These are phyloP conservation scores for Ichneumoninae sp. DNA, from an alignment of 2,888 invertebrate species.

Conservation along the genomic window DNA sequence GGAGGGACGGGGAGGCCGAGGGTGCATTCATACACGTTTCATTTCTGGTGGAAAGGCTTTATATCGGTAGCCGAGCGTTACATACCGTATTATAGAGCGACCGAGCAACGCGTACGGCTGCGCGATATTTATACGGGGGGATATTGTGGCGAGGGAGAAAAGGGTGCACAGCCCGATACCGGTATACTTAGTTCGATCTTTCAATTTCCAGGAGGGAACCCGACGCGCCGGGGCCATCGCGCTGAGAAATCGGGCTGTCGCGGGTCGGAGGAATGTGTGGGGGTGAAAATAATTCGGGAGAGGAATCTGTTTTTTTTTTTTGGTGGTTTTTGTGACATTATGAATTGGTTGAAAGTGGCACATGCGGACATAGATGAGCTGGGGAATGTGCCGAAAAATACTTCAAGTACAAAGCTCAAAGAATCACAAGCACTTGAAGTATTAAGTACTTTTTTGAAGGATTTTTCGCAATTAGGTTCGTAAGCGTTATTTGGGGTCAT, in stretches of 20 bases:
- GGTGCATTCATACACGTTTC: conserved; percentile 74
- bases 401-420: too few relatives aligned
- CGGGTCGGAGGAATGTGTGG: neutral
- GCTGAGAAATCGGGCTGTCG: neutral
- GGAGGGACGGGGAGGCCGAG: conserved; percentile 55
- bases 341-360: too few relatives aligned
- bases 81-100: conserved; percentile 47
- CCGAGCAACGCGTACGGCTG: conserved; percentile 15
- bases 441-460: too few relatives aligned
- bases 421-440: too few relatives aligned
- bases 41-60: conserved; percentile 73
- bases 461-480: too few relatives aligned
- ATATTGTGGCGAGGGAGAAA: conserved; percentile 20
- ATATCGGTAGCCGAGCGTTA: conserved; percentile 60
- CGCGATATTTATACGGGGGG: conserved; percentile 11
- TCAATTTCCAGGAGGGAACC: conserved; percentile 70
- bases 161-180: conserved; percentile 4
- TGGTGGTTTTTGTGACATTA: too few relatives aligned
- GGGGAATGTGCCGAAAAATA: too few relatives aligned
- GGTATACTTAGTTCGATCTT: conserved; percentile 64
- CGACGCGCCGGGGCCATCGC: neutral
- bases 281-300: neutral
- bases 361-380: too few relatives aligned
- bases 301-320: neutral
- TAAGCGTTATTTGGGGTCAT: too few relatives aligned